These are phyloP conservation scores for Orussus abietinus DNA, from an alignment of 1,140 invertebrate species.

Conservation along the genomic window DNA sequence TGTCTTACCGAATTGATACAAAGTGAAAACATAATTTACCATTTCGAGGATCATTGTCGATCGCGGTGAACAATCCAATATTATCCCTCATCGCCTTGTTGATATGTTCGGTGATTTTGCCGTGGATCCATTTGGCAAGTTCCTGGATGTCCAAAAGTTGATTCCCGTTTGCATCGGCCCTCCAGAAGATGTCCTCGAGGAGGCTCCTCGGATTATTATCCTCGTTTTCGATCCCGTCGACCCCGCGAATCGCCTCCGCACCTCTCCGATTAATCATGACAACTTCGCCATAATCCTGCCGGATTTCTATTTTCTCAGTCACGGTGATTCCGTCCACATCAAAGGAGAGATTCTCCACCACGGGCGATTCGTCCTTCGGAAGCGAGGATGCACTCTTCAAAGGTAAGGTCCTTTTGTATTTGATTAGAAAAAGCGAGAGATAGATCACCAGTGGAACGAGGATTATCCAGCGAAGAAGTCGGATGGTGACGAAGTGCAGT, in stretches of 20 bases:
- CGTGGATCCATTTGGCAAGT: conserved; percentile 68
- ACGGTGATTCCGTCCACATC: conserved; percentile 32
- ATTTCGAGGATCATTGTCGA: conserved; percentile 71
- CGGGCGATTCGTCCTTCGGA: conserved; percentile 12
- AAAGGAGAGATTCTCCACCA: conserved; percentile 31
- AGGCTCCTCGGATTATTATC: conserved; percentile 50
- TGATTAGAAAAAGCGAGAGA: conserved; percentile 34
- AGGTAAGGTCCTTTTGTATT: conserved; percentile 33
- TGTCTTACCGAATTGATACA: background rate
- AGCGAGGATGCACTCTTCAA: conserved; percentile 27
- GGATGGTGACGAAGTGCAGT: conserved; percentile 16
- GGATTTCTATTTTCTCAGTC: conserved; percentile 2
- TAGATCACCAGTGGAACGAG: conserved; percentile 41
- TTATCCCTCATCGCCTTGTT: conserved; percentile 69
- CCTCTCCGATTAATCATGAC: conserved; percentile 13
- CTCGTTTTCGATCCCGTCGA: conserved; percentile 24
- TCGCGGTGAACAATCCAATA: conserved; percentile 65
- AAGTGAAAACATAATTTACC: conserved; percentile 49
- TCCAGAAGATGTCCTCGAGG: conserved; percentile 56
- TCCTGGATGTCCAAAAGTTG: conserved; percentile 62
- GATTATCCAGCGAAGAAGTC: conserved; percentile 39
- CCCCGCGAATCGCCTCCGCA: conserved; percentile 19
- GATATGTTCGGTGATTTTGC: conserved; percentile 73
- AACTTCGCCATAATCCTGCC: conserved; percentile 12
- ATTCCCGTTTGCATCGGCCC: conserved; percentile 67